Percentiles rank a stretch among this genome's conserved stretches.
These are phyloP conservation scores for Hyperoplus lanceolatus DNA, from an alignment of 2,797 vertebrate genomes.

Conservation along the genomic window DNA sequence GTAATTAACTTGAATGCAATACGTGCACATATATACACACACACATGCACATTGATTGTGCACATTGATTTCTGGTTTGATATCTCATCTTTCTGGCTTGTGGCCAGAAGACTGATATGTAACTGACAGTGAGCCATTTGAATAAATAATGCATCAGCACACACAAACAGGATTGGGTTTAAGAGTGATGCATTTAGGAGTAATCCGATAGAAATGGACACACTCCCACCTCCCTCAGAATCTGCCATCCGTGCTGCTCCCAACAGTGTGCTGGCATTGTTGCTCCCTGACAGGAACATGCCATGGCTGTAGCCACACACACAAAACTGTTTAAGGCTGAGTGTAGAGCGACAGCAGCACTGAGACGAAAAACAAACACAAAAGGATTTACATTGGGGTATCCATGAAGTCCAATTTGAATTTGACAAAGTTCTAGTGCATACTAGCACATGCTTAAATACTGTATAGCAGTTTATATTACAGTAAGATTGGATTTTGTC, in stretches of 20 bases:
- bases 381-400: neutral
- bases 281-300: conserved; percentile 1
- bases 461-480: neutral
- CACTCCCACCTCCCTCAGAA: neutral
- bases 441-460: neutral
- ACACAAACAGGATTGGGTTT: conserved; percentile 3
- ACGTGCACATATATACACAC: neutral
- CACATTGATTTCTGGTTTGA: conserved; percentile 31
- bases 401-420: neutral
- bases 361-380: neutral
- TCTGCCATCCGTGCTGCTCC: conserved; percentile 1
- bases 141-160: conserved; percentile 42
- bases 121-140: conserved; percentile 48
- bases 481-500: neutral
- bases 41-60: conserved; percentile 7
- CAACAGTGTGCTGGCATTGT: neutral
- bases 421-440: neutral
- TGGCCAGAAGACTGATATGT: conserved; percentile 47
- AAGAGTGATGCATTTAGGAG: conserved; percentile 11
- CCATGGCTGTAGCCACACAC: neutral
- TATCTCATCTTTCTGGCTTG: conserved; percentile 50
- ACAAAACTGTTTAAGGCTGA: neutral
- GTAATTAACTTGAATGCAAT: conserved; percentile 56
- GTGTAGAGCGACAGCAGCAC: neutral
- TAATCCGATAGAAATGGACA: neutral